These are phyloP conservation scores for Pachydiplax longipennis DNA, from an alignment of 2,888 invertebrate genomes.

Conservation along the genomic window DNA sequence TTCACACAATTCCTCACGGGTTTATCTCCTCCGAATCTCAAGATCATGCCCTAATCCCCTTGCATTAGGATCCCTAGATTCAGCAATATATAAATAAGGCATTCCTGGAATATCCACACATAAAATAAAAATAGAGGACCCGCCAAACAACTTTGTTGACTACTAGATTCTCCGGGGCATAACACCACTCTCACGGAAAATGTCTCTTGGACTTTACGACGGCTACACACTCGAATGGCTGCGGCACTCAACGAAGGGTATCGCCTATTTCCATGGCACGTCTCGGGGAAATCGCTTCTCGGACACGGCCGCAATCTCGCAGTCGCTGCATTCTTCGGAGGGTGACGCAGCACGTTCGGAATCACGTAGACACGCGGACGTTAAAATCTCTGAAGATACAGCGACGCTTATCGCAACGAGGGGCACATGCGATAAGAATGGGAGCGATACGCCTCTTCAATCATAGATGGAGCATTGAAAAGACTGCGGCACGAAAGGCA, in stretches of 20 bases:
- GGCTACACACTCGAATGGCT: not conserved
- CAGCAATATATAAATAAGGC: too few species aligned
- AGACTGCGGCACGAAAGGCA: not conserved
- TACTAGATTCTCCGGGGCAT: not conserved
- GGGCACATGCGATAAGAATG: not conserved
- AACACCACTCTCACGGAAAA: not conserved
- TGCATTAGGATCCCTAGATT: too few species aligned
- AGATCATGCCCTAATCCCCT: too few species aligned
- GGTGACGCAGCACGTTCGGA: not conserved
- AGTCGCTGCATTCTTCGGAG: not conserved
- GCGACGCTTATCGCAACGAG: not conserved
- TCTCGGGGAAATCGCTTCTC: not conserved
- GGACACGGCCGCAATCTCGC: not conserved
- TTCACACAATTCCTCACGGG: too few species aligned
- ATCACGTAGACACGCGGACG: not conserved
- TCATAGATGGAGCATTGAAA: not conserved
- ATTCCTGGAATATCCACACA: not conserved
- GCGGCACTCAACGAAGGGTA: not conserved
- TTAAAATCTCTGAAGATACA: constrained; percentile 1
- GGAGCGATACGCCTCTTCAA: not conserved
- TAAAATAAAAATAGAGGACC: not conserved
- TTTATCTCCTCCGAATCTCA: too few species aligned
- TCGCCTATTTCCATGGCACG: not conserved
- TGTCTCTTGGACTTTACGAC: not conserved
- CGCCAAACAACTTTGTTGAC: not conserved